These are phyloP conservation scores for Danio jaintianensis DNA, from an alignment of 2,797 vertebrate species.

Conservation along the genomic window DNA sequence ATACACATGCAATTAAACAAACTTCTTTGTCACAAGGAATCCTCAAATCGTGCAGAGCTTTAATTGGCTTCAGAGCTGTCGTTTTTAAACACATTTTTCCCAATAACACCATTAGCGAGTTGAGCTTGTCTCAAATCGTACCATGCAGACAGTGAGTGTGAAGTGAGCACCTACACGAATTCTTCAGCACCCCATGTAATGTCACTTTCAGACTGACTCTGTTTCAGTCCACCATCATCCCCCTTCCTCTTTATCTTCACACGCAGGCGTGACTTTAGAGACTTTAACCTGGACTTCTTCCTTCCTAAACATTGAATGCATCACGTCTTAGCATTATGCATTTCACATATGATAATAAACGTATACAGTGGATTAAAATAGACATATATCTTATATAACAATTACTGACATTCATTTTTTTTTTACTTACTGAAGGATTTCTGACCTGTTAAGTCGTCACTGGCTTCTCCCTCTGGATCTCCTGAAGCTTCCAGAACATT, in stretches of 20 bases:
- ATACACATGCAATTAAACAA: background rate
- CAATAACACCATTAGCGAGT: background rate
- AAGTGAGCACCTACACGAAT: conserved; percentile 72
- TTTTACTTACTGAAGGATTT: conserved; percentile 33
- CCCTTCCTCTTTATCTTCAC: conserved; percentile 84
- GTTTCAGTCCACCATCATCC: conserved; percentile 71
- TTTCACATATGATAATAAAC: background rate
- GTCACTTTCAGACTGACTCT: conserved; percentile 85
- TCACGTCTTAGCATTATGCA: background rate
- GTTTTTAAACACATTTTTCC: background rate
- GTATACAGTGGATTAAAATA: background rate
- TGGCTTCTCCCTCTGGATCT: conserved; percentile 68
- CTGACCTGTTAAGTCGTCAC: conserved; percentile 87
- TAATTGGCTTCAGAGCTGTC: background rate
- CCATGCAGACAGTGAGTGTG: background rate
- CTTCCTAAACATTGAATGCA: conserved; percentile 74
- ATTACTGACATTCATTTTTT: too few relatives aligned
- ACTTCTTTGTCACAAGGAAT: background rate
- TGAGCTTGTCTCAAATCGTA: background rate
- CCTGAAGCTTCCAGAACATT: conserved; percentile 80
- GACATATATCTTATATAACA: background rate
- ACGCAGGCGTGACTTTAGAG: conserved; percentile 85
- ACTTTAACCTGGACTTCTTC: conserved; percentile 89
- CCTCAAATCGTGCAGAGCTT: background rate
- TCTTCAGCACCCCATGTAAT: conserved; percentile 76